Conservation (phyloP, 37 sponge, comb jelly and placozoan genomes). For the Amphimedon queenslandica region DNA sequence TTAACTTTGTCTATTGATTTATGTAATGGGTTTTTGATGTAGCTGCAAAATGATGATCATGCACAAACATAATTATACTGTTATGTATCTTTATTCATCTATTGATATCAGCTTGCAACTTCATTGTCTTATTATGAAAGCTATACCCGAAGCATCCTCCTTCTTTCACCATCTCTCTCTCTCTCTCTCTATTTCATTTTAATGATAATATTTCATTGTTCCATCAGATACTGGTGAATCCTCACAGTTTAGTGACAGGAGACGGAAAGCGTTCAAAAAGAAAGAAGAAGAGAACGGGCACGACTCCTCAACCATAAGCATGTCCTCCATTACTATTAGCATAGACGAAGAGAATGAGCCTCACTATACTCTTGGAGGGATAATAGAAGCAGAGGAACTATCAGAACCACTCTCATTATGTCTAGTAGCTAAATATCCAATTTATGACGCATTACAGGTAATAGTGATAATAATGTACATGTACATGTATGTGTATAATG, state of each 20-base stretch:
- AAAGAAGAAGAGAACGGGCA: neutral
- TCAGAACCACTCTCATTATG: constrained; percentile 59
- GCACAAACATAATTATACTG: neutral
- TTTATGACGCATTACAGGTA: constrained; percentile 60
- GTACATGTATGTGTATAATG: too few relatives aligned
- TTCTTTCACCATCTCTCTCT: constrained; percentile 15
- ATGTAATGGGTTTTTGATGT: too few relatives aligned
- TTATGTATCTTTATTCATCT: neutral
- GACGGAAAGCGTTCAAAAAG: constrained; percentile 6
- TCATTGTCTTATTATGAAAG: neutral
- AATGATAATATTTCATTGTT: neutral
- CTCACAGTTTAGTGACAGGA: neutral
- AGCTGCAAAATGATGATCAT: too few relatives aligned
- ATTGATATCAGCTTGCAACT: neutral
- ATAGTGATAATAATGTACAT: neutral
- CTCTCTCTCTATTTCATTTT: constrained; percentile 4
- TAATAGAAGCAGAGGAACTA: constrained; percentile 12
- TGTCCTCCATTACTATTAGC: neutral
- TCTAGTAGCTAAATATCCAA: constrained; percentile 39
- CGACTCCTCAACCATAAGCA: neutral
- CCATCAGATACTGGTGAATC: too few relatives aligned
- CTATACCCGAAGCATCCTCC: neutral
- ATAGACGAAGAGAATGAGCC: constrained; percentile 56
- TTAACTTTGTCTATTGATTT: too few relatives aligned
- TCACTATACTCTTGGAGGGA: constrained; percentile 1